Evolutionary conservation across 1,140 invertebrate species (phyloP), one percentile per base, ranked within the genome.

Genomic region (Berghia stephanieae): DNA sequence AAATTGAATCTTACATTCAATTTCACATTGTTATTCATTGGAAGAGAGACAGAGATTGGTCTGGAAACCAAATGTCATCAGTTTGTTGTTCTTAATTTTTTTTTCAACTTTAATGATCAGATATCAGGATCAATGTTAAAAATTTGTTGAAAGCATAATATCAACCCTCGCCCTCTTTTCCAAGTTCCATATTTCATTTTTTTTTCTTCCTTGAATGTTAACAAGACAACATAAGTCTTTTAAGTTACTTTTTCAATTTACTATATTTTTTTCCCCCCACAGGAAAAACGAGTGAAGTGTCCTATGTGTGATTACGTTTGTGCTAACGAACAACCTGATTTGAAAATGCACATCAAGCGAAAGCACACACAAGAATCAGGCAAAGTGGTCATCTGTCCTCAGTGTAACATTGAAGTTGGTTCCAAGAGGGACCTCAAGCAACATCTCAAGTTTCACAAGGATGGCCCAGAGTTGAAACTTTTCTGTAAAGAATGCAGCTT

Each of bases 401-500:
- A 86, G 42, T 89, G 88, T 78, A 83, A 82, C 3, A 69, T 87
- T 0, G 77, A 85, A 34, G 83, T 87, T 21, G 69, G 80, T 31
- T 83, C 78, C 69, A 87, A 82, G 76, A 85, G 84, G 69, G 88
- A 88, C 55, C 79, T 88, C 24, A 83, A 83, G 44, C 88, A 89
- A 72, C 88, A 89, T 68, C 81, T 85, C 80, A 89, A 89, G 76
- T 88, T 89, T 72, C 88, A 89, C 77, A 82, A 77, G 57, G 81
- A 84, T n/a, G 87, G 87, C 0, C 86, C 88, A 8, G 88, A 89
- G 68, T 75, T 89, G 34, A 89, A 89, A 69, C 79, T 89, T 16
- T 89, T 86, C 79, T 89, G 88, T 81, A 83, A 87, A 38, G 70
- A 72, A 49, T 89, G 88, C 77, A 86, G 86, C 75, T 89, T 89